Conservation (phyloP, 2,888 invertebrate species). For the Phasia obesa region DNA sequence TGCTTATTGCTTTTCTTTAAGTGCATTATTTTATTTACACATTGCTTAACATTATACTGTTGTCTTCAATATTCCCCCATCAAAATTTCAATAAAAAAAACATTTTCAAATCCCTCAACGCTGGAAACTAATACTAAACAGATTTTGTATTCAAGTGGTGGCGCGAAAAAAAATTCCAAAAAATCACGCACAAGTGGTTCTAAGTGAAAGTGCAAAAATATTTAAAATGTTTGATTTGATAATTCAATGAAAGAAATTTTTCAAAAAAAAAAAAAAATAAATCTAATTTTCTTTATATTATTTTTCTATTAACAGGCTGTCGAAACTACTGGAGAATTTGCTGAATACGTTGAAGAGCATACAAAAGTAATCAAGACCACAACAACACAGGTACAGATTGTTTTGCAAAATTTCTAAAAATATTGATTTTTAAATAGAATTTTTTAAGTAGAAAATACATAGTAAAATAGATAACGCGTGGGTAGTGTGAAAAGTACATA, state of each 20-base stretch:
- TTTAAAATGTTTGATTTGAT: slow-evolving; percentile 37
- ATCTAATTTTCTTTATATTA: slow-evolving; percentile 7
- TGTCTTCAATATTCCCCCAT: slow-evolving; percentile 3
- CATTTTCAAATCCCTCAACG: slow-evolving; percentile 61
- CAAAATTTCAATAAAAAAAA: slow-evolving; percentile 9
- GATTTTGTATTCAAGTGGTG: slow-evolving; percentile 46
- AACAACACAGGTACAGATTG: slow-evolving; percentile 78
- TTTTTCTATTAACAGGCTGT: slow-evolving; percentile 81
- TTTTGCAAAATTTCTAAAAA: slow-evolving; percentile 60
- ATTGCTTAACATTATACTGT: slow-evolving; percentile 1
- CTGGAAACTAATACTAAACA: slow-evolving; percentile 61
- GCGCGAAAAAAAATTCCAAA: slow-evolving; percentile 4
- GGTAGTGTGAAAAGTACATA: slow-evolving; percentile 62
- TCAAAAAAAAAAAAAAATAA: background rate
- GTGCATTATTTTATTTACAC: slow-evolving; percentile 18
- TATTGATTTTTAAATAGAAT: slow-evolving; percentile 43
- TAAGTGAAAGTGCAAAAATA: slow-evolving; percentile 64
- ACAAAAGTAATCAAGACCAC: slow-evolving; percentile 80
- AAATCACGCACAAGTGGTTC: slow-evolving; percentile 46
- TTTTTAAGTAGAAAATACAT: background rate
- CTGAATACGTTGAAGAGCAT: slow-evolving; percentile 81
- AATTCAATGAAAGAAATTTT: background rate
- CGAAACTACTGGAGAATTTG: slow-evolving; percentile 81
- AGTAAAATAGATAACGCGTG: slow-evolving; percentile 47
- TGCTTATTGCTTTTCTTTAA: background rate